Evolutionary conservation across 2,113 vertebrate genomes (phyloP).

Genomic region (Atlantisia rogersi): DNA sequence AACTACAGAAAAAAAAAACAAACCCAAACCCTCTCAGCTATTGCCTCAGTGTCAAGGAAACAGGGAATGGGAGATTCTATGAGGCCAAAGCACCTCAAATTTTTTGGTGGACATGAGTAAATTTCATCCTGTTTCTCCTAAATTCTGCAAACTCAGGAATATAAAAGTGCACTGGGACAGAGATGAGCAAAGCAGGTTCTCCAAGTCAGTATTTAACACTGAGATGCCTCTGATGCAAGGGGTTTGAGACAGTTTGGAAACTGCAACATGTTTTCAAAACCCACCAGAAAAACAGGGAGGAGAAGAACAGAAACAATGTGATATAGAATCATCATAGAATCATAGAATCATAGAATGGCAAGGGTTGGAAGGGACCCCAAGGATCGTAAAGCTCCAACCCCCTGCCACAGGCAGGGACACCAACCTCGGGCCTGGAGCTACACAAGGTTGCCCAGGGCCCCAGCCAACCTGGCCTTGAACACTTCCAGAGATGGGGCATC

Average conservation of each 20-base stretch:
- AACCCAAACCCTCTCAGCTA: background rate
- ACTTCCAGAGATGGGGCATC: too few species aligned
- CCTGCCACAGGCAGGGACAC: too few species aligned
- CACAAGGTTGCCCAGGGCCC: too few species aligned
- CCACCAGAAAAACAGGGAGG: background rate
- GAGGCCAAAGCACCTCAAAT: background rate
- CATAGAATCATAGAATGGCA: too few species aligned
- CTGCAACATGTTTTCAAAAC: background rate
- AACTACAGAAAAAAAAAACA: background rate
- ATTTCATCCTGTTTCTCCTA: background rate
- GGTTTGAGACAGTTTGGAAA: background rate
- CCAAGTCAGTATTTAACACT: slow-evolving; percentile 5
- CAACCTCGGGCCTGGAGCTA: too few species aligned
- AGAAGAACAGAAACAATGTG: background rate
- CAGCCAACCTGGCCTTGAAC: too few species aligned
- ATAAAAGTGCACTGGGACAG: background rate
- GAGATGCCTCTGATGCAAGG: background rate
- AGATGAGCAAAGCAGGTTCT: slow-evolving; percentile 2
- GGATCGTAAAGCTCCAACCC: too few species aligned
- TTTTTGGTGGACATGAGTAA: background rate
- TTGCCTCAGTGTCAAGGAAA: background rate
- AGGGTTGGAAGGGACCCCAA: too few species aligned
- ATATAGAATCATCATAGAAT: too few species aligned
- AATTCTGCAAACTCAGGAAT: background rate
- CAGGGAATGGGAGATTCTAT: background rate